phyloP scores from a whole-genome alignment of 1,140 invertebrate genomes.

The Hycleus cichorii region DNA sequence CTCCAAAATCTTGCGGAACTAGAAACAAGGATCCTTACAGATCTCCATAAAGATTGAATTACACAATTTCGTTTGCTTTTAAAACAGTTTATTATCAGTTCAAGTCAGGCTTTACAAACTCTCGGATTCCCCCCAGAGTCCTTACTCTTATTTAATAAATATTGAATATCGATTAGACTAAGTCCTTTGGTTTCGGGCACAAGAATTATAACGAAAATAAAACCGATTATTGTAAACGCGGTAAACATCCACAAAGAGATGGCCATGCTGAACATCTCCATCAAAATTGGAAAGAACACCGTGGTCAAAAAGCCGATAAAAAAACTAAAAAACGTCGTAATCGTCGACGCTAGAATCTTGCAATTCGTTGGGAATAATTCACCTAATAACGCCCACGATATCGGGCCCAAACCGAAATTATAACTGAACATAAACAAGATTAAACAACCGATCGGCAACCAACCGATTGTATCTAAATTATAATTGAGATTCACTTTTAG shows the following conservation, averaged over 20 bases:
- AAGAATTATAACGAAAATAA: slow-evolving; percentile 48
- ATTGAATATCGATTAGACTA: slow-evolving; percentile 61
- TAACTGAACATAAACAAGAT: slow-evolving; percentile 4
- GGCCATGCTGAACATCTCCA: neutral
- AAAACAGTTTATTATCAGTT: too few relatives aligned
- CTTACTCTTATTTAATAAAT: neutral
- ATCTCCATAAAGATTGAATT: too few relatives aligned
- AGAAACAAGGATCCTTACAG: too few relatives aligned
- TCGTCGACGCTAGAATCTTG: neutral
- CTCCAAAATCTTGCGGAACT: too few relatives aligned
- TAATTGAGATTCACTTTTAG: neutral
- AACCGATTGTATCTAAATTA: slow-evolving; percentile 1
- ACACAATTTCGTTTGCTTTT: too few relatives aligned
- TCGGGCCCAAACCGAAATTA: slow-evolving; percentile 47
- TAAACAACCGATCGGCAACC: slow-evolving; percentile 6
- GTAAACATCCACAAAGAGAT: neutral
- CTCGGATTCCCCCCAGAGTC: too few relatives aligned
- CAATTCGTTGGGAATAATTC: slow-evolving; percentile 56
- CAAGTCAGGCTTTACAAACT: too few relatives aligned
- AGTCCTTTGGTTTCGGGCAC: slow-evolving; percentile 73
- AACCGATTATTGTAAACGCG: slow-evolving; percentile 46
- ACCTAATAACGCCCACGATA: slow-evolving; percentile 68
- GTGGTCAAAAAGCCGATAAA: slow-evolving; percentile 1
- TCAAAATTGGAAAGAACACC: slow-evolving; percentile 3
- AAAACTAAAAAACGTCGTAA: neutral